Conservation (phyloP, 2,113 vertebrate genomes). For the Leuciscus idus region DNA sequence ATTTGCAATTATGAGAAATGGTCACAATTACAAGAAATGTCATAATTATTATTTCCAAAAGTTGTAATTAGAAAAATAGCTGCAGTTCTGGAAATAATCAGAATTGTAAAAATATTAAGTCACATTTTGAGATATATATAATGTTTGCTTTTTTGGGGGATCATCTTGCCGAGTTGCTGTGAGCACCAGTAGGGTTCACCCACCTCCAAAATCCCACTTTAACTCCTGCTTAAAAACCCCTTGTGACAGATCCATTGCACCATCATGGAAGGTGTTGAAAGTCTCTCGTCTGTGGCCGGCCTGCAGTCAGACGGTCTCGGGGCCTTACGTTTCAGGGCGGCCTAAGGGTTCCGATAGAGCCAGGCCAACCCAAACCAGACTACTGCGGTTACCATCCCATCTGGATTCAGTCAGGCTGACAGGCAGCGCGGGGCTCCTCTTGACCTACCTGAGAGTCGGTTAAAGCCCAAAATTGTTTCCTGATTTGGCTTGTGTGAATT, state of each 20-base stretch:
- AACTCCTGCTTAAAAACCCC: slow-evolving; percentile 13
- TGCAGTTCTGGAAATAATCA: too few species aligned
- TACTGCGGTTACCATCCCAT: slow-evolving; percentile 23
- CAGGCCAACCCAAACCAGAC: slow-evolving; percentile 36
- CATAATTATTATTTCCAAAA: not conserved
- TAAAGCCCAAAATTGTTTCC: slow-evolving; percentile 46
- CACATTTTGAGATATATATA: too few species aligned
- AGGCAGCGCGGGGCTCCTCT: slow-evolving; percentile 28
- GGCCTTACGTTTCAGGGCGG: slow-evolving; percentile 19
- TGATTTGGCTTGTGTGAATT: slow-evolving; percentile 41
- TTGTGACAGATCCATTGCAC: not conserved
- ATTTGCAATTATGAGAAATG: not conserved
- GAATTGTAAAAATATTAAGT: not conserved
- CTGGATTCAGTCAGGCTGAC: slow-evolving; percentile 52
- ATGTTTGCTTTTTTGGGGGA: not conserved
- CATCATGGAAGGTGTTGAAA: slow-evolving; percentile 29
- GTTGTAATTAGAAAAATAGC: too few species aligned
- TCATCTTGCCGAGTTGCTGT: not conserved
- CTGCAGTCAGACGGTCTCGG: slow-evolving; percentile 17
- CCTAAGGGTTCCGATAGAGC: slow-evolving; percentile 33
- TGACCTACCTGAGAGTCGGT: slow-evolving; percentile 53
- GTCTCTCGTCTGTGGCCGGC: not conserved
- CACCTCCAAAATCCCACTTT: not conserved
- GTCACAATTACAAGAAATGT: not conserved
- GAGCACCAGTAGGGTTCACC: not conserved